These are phyloP conservation scores for Drosophila helvetica DNA, from an alignment of 2,888 invertebrate genomes.

Conservation along the genomic window DNA sequence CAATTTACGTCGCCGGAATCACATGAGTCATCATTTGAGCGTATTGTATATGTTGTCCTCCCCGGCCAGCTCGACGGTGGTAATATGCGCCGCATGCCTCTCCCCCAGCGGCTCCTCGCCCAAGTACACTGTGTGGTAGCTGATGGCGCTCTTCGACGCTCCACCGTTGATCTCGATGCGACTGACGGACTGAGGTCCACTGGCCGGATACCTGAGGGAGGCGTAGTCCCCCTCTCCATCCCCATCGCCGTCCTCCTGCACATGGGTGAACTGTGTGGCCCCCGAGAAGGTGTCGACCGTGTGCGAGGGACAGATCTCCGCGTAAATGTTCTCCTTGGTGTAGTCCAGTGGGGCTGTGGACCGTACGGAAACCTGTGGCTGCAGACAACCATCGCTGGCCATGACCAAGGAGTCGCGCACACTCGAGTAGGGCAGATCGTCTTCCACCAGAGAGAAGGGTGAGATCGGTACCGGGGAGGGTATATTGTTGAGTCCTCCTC, in stretches of 20 bases:
- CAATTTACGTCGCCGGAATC: slow-evolving; percentile 82
- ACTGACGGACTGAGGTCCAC: slow-evolving; percentile 77
- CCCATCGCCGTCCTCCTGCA: slow-evolving; percentile 26
- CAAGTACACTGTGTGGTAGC: slow-evolving; percentile 80
- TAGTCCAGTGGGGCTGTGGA: slow-evolving; percentile 74
- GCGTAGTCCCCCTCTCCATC: slow-evolving; percentile 80
- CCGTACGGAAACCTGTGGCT: slow-evolving; percentile 9
- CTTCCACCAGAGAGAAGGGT: slow-evolving; percentile 82
- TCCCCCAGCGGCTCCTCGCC: slow-evolving; percentile 80
- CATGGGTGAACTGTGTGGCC: slow-evolving; percentile 68
- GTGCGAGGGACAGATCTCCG: slow-evolving; percentile 86
- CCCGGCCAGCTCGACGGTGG: slow-evolving; percentile 75
- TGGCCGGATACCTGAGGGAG: slow-evolving; percentile 71
- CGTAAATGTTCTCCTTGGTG: slow-evolving; percentile 88
- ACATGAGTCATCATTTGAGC: slow-evolving; percentile 84
- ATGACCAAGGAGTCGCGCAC: slow-evolving; percentile 87
- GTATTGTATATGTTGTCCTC: slow-evolving; percentile 84
- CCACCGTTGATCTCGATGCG: slow-evolving; percentile 82
- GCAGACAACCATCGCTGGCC: slow-evolving; percentile 70
- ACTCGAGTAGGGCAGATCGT: slow-evolving; percentile 89
- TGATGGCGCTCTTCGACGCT: slow-evolving; percentile 76
- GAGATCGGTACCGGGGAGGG: slow-evolving; percentile 60
- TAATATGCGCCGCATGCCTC: slow-evolving; percentile 68
- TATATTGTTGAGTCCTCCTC: slow-evolving; percentile 48
- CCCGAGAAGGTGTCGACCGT: slow-evolving; percentile 69